Evolutionary conservation across 35 echinoderm and acorn worm genomes (phyloP), one percentile per base, ranked within the genome.

Genomic region (Holothuria glaberrima): DNA sequence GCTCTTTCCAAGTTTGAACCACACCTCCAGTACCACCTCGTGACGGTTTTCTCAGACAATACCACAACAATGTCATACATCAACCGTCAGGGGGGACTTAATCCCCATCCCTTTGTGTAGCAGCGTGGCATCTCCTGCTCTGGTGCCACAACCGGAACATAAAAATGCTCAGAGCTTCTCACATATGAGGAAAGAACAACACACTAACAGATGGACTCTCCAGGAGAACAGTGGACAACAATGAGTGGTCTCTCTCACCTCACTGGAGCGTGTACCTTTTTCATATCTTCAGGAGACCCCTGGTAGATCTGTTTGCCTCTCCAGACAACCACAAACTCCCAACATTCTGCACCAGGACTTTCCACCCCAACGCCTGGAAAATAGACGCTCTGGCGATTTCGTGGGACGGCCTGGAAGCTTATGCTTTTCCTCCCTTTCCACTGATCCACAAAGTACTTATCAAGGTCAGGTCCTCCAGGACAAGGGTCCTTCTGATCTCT

Each of bases 371-470:
- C 14, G 79, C 79, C 29, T 83, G 76, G 45, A 50, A 16, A 30
- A 31, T 26, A 34, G 79, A 83, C 26, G 79, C 79, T 4, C 29
- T 83, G 6, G 30, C 41, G 20, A 83, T 83, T 4, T 20, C 46
- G 21, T 83, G 79, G 79, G 29, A 59, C 45, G 46, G 56, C 14
- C 46, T 83, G 20, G 38, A 30, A 21, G 79, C 46, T 1, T 83
- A 83, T 83, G 79, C 79, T 0, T 83, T 83, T 29, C 79, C 79
- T 12, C 79, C 79, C 17, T 50, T 83, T 13, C 59, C 79, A 6
- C 48, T 83, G 16, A 83, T 83, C 4, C 79, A 46, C n/a, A 80
- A 6, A 6, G 76, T 80, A 2, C 46, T 75, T 6, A 27, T 30
- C 4, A 27, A 35, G 25, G 19, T 75, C 71, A 27, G 33, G 27